These are phyloP conservation scores for Andrena flavipes DNA, from an alignment of 2,888 invertebrate genomes.

Conservation along the genomic window DNA sequence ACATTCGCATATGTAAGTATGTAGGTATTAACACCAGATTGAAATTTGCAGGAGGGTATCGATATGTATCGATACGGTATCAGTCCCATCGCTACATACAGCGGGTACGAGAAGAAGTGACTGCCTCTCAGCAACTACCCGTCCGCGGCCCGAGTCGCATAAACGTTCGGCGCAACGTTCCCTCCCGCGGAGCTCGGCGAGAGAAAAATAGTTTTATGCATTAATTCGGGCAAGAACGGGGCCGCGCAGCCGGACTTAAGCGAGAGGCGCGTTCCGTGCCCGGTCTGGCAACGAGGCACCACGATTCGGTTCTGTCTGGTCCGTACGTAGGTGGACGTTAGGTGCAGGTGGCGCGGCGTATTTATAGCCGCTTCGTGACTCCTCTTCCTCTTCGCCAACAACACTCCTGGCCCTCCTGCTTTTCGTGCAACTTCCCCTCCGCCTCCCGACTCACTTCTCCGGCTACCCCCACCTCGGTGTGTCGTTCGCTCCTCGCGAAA, in stretches of 20 bases:
- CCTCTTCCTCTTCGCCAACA: conserved; percentile 78
- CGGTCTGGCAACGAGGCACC: conserved; percentile 54
- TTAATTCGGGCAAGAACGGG: conserved; percentile 36
- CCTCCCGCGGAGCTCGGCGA: neutral
- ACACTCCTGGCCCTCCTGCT: conserved; percentile 46
- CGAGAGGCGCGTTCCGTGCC: conserved; percentile 32
- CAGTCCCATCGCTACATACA: too few species aligned
- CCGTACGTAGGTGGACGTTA: conserved; percentile 79
- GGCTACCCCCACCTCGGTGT: conserved; percentile 2
- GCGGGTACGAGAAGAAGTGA: neutral
- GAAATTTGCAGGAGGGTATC: too few species aligned
- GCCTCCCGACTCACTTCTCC: conserved; percentile 11
- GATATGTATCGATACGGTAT: too few species aligned
- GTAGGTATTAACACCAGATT: too few species aligned
- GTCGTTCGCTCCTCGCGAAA: conserved; percentile 50
- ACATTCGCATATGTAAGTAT: too few species aligned
- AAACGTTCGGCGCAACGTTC: neutral
- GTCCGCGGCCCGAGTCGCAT: neutral
- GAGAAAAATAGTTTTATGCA: conserved; percentile 36
- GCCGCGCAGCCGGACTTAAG: conserved; percentile 6
- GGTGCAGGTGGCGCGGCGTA: conserved; percentile 81
- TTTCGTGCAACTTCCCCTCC: conserved; percentile 59
- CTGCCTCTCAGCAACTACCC: neutral
- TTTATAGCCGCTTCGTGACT: conserved; percentile 82
- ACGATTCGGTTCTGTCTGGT: conserved; percentile 75